Base-by-base conservation (phyloP, 53 echinoderm and acorn worm genomes). In the Luidia sarsii region DNA sequence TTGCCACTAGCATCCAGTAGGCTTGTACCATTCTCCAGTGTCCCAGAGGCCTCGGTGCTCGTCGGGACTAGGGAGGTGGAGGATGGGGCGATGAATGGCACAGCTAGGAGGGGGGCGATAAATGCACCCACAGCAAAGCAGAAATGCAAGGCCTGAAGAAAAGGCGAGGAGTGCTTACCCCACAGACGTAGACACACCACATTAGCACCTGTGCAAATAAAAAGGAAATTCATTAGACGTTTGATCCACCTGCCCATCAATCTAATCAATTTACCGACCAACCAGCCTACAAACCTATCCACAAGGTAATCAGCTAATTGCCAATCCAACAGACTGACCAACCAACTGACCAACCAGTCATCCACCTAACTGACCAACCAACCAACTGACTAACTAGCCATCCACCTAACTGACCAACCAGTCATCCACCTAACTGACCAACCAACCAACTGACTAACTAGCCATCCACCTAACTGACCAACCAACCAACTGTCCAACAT, bases 71-170 rank as follows among this genome's bases (percentile, higher is more conserved):
- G 3, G 10, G 68, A 20, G 11, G 39, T 67, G 4, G 7, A 33
- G 23, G 64, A 28, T 13, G 9, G 11, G 3, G 23, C 70, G 5
- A 94, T 60, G 48, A 96, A 96, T 8, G 96, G 96, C 6, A 86
- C 72, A 0, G 97, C 93, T 18, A 97, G 30, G 16, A 97, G 91
- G 6, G 97, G 97, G 0, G 97, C 63, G 8, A 92, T 46, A 62
- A 88, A 88, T 34, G 97, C 97, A 37, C 97, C 97, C 0, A 97
- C 35, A 16, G 93, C 97, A 63, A 97, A 93, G 39, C 85, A 88
- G 67, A 97, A 97, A 48, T 97, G 97, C 0, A 97, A 91, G 4
- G 90, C 90, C 27, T 97, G 97, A 2, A 97, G 75, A 64, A 91
- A 94, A 0, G 93, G 80, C 0, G 85, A 71, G 0, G 95, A 80